phyloP scores from a whole-genome alignment of 2,113 vertebrate genomes.

The Chaetura pelagica region DNA sequence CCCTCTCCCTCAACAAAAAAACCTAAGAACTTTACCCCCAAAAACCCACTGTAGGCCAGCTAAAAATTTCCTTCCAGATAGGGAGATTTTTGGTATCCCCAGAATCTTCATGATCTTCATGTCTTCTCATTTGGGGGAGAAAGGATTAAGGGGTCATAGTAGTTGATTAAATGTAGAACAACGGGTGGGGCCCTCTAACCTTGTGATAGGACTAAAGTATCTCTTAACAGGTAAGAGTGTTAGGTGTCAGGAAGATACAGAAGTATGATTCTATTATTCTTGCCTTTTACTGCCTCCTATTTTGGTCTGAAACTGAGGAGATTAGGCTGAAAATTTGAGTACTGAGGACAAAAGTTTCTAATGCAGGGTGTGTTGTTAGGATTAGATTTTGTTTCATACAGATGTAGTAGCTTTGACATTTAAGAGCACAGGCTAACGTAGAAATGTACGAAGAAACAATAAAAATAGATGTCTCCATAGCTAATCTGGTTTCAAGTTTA shows the following conservation, averaged over 20 bases:
- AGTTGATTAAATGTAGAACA: not conserved
- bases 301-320: not conserved
- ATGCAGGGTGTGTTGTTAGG: not conserved
- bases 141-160: not conserved
- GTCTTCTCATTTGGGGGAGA: not conserved
- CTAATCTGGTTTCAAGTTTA: not conserved
- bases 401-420: not conserved
- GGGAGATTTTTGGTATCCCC: not conserved
- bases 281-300: not conserved
- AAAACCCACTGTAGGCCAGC: rapidly evolving
- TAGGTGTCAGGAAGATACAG: not conserved
- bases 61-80: not conserved
- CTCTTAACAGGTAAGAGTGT: not conserved
- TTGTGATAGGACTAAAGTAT: not conserved
- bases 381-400: not conserved
- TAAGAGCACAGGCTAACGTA: not conserved
- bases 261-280: not conserved
- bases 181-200: not conserved
- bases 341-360: not conserved
- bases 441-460: not conserved
- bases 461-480: not conserved
- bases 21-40: not conserved
- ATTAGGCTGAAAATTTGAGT: not conserved
- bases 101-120: no score
- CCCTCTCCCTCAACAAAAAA: not conserved